Conservation (phyloP, 2,113 vertebrate species). For the human (Homo sapiens) region GRCh38 chr7:13770501-13771000, state of each 20-base stretch:
- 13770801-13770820: not conserved
- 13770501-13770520: not conserved
- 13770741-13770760: not conserved
- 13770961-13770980: not conserved
- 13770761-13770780: not conserved
- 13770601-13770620: not conserved
- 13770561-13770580: not conserved
- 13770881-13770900: not conserved
- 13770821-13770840: not conserved
- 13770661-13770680: not conserved
- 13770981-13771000: not conserved
- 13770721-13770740: not conserved
- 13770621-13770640: not conserved
- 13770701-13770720: not conserved
- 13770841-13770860: not conserved
- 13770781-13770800: not conserved
- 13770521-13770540: not conserved
- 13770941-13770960: not conserved
- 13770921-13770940: not conserved
- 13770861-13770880: not conserved
- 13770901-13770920: not conserved
- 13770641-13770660: not conserved
- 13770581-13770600: not conserved
- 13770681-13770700: not conserved
- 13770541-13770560: not conserved